These are phyloP conservation scores for Eremophila alpestris DNA, from an alignment of 2,797 vertebrate genomes.

Conservation along the genomic window DNA sequence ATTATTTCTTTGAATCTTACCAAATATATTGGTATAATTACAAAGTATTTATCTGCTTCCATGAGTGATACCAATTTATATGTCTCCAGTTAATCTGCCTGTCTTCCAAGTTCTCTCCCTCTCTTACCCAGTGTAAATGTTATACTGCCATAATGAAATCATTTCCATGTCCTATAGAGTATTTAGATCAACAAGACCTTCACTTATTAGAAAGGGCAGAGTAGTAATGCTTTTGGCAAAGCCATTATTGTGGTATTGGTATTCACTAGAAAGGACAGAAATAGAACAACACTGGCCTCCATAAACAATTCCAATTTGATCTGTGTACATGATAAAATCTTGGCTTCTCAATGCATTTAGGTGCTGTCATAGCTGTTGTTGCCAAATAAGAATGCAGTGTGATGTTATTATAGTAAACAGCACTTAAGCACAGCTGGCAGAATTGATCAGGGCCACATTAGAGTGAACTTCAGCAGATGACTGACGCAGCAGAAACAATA, in stretches of 20 bases:
- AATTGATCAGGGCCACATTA: constrained; percentile 91
- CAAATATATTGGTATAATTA: not conserved
- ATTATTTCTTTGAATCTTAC: not conserved
- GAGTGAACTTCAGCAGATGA: constrained; percentile 89
- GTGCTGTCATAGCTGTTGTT: constrained; percentile 86
- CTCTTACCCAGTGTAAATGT: constrained; percentile 23
- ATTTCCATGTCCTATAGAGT: constrained; percentile 65
- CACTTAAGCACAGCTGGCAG: constrained; percentile 93
- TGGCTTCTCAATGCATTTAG: constrained; percentile 81
- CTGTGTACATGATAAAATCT: constrained; percentile 78
- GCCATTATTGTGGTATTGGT: constrained; percentile 70
- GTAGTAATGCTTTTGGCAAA: constrained; percentile 72
- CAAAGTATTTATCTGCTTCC: not conserved
- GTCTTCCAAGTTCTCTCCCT: not conserved
- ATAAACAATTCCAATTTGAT: constrained; percentile 79
- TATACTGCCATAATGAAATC: constrained; percentile 54
- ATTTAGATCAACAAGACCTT: constrained; percentile 75
- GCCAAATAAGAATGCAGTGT: constrained; percentile 82
- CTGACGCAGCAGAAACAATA: constrained; percentile 94
- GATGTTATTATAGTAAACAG: constrained; percentile 93
- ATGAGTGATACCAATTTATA: not conserved
- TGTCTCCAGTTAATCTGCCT: constrained; percentile 16
- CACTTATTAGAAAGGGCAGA: constrained; percentile 74
- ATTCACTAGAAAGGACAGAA: constrained; percentile 79
- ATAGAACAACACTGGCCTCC: constrained; percentile 75